Evolutionary conservation across 2,113 vertebrate species (phyloP), one percentile per base, ranked within the genome.

Genomic region (Aptenodytes patagonicus): DNA sequence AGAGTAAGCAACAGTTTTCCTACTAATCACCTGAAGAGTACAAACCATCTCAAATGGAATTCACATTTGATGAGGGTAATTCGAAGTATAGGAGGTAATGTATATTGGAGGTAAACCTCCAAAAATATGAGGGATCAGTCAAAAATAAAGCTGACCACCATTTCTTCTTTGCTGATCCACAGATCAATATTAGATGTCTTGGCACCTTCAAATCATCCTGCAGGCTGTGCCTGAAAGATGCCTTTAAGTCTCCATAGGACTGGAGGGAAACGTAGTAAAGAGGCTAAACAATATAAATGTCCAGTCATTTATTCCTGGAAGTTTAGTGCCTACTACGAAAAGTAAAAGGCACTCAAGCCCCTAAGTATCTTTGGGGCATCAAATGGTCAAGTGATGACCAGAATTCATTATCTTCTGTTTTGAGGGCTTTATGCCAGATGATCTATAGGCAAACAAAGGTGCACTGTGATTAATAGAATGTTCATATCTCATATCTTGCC

Each of bases 401-500:
- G 49, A 90, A 69, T 61, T 86, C 46, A 38, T 51, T 13, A n/a
- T 15, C 12, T 1, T 51, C 20, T 55, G 7, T 17, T 61, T 36
- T 80, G 24, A 17, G 21, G 25, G 2, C 4, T 81, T 81, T 89
- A 21, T 77, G 46, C 9, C 22, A 64, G 7, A 11, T 31, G 6
- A n/a, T 60, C 16, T 47, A 25, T 6, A 55, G 24, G 32, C 29
- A 81, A 81, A 42, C 18, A 87, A 62, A 89, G 66, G 4, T 3
- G 2, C 36, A 10, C 2, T 44, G 12, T 31, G 44, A 44, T 52
- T 25, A 55, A 11, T 0, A 55, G 11, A 42, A 10, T n/a, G 11
- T 6, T 83, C 40, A 6, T 7, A 22, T 22, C 51, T 78, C 28
- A 11, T 25, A 26, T 6, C 38, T 54, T 47, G 6, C 9, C 10